phyloP scores from a whole-genome alignment of 2,797 vertebrate genomes.

The Pitangus sulphuratus region DNA sequence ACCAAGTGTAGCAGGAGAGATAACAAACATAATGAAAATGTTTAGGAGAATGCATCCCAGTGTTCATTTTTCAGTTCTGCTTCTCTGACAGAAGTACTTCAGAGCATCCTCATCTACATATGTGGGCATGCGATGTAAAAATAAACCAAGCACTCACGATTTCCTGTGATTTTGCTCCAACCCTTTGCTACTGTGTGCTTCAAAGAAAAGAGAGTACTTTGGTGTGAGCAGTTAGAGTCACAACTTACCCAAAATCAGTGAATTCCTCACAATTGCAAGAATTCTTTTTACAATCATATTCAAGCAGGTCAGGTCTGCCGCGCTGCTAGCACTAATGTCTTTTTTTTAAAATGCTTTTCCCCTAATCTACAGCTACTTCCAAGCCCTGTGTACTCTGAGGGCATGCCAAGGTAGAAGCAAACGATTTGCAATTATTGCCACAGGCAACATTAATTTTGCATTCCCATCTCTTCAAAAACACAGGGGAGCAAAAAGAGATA shows the following conservation, averaged over 20 bases:
- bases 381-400: constrained; percentile 22
- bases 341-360: background rate
- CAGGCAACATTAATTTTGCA: constrained; percentile 22
- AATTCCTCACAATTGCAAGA: background rate
- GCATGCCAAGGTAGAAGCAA: constrained; percentile 39
- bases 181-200: background rate
- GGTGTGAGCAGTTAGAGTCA: background rate
- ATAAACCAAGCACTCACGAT: background rate
- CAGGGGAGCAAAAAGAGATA: constrained; percentile 20
- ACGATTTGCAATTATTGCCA: constrained; percentile 26
- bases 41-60: background rate
- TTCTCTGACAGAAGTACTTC: background rate
- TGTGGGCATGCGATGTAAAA: background rate
- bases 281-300: accelerated
- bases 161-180: background rate
- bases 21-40: background rate
- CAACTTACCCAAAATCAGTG: background rate
- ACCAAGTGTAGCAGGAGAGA: background rate
- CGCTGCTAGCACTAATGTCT: background rate
- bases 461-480: constrained; percentile 9
- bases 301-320: background rate
- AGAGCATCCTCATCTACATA: background rate
- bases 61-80: background rate
- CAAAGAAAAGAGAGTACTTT: background rate
- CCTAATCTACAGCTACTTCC: background rate